Base-by-base conservation (phyloP, 2,113 vertebrate genomes). In the Ciconia stormi region DNA sequence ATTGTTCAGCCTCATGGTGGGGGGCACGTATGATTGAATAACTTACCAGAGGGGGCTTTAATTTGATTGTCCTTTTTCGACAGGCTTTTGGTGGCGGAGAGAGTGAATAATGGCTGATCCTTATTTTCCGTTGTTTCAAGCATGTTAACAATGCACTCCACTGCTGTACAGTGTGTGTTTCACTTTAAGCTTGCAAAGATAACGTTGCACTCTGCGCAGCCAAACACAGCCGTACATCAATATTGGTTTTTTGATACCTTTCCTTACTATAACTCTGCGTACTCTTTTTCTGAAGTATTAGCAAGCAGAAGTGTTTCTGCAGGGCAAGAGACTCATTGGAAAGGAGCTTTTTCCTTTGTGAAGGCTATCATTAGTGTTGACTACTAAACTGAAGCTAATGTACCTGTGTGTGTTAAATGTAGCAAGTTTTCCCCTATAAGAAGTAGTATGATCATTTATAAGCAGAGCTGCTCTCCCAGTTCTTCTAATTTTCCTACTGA, bases 61-160 rank as follows among this genome's bases (percentile, higher is more conserved):
- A 74, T 96, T 95, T 89, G 91, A 66, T 89, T 90, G 69, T 94
- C 69, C 18, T 46, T 95, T 83, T 61, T 46, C 65, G 29, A 11
- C 10, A 40, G 85, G 23, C 30, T 90, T 65, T 49, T 87, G 61
- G 34, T 77, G 56, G 23, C 0, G 0, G 58, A 58, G 30, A 9
- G 69, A 65, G 72, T 82, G 52, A 69, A 44, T 89, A 87, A 67
- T 59, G 63, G 59, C 79, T 90, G 55, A 49, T 71, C 27, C 3
- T 92, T 78, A 40, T 87, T 88, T 95, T 80, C 20, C 34, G 81
- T 95, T 69, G 19, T 92, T 85, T 87, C 40, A 69, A 93, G 95
- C 91, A 93, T 94, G 93, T 89, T 94, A 50, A n/a, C 69, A 32
- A 62, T 80, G 49, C 73, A 62, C 69, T 84, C 32, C 46, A 46